phyloP scores from a whole-genome alignment of 2,888 invertebrate genomes.

The Callyntrura sp. region DNA sequence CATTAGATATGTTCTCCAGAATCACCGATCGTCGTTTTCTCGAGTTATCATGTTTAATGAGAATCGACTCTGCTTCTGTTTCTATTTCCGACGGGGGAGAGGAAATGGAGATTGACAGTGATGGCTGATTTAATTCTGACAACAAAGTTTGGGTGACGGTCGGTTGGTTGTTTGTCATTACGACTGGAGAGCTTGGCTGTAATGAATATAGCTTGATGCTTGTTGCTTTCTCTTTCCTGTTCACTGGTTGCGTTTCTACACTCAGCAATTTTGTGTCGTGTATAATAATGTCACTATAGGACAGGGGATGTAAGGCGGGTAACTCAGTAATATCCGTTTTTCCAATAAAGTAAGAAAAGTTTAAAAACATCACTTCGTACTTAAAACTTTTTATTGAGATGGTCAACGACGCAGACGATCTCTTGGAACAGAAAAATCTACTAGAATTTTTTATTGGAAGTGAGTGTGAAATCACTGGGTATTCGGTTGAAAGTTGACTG shows the following conservation, averaged over 20 bases:
- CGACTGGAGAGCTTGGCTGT: background rate
- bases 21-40: constrained; percentile 34
- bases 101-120: constrained; percentile 43
- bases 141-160: background rate
- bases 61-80: background rate
- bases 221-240: background rate
- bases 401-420: constrained; percentile 43
- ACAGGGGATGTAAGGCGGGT: background rate
- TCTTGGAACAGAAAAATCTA: constrained; percentile 43
- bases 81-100: constrained; percentile 8
- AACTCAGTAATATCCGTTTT: constrained; percentile 2
- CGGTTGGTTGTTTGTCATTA: background rate
- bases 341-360: constrained; percentile 69
- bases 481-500: background rate
- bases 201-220: background rate
- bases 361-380: constrained; percentile 54
- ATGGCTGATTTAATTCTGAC: constrained; percentile 30
- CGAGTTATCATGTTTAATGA: background rate
- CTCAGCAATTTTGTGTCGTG: background rate
- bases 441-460: constrained; percentile 33
- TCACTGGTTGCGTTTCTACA: background rate
- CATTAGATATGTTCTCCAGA: background rate
- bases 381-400: constrained; percentile 58
- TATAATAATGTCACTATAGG: background rate
- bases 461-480: background rate